Evolutionary conservation across 2,113 vertebrate genomes (phyloP), one percentile per base, ranked within the genome.

Genomic region (Andinoacara biseriatus): DNA sequence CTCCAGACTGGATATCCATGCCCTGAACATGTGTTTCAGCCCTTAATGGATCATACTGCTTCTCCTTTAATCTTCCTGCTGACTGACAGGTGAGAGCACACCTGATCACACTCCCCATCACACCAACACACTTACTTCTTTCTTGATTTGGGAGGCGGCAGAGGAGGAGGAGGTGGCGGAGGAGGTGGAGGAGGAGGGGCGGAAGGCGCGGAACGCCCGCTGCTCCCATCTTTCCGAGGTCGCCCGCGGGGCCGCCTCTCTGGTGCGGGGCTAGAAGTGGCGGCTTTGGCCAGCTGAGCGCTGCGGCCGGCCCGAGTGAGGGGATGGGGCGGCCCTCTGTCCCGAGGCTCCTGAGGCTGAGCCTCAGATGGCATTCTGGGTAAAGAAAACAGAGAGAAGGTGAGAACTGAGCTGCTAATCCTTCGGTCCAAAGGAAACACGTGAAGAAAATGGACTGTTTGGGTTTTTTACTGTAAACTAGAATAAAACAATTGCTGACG

Each of bases 341-440:
- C 93, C 61, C 90, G 90, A 77, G 92, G 93, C 81, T 94, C 93
- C 90, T 89, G 90, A 20, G 91, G 87, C 76, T 90, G 92, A 78
- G 91, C 85, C 92, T 93, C 94, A 83, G 94, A 94, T 15, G 94
- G 94, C 94, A 95, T 95, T 94, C 94, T 95, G 90, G 61, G 84
- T 84, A 74, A 82, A 88, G 26, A 61, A 4, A 65, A 40, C 7
- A 15, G 5, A 38, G 59, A 49, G 10, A 17, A n/a, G 60, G 60
- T 35, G 52, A 69, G 43, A 58, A 56, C 13, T 57, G 26, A 74
- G 13, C 11, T 43, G 11, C 14, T 43, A 43, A 40, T 11, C 13
- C 40, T 5, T 43, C 40, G 15, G 4, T 46, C 14, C 43, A 46
- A 46, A 2, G 43, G 15, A 15, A 46, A 15, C 13, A 5, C 5